These are phyloP conservation scores for Siderastrea siderea DNA, from an alignment of 92 coral and sea anemone species.

Conservation along the genomic window DNA sequence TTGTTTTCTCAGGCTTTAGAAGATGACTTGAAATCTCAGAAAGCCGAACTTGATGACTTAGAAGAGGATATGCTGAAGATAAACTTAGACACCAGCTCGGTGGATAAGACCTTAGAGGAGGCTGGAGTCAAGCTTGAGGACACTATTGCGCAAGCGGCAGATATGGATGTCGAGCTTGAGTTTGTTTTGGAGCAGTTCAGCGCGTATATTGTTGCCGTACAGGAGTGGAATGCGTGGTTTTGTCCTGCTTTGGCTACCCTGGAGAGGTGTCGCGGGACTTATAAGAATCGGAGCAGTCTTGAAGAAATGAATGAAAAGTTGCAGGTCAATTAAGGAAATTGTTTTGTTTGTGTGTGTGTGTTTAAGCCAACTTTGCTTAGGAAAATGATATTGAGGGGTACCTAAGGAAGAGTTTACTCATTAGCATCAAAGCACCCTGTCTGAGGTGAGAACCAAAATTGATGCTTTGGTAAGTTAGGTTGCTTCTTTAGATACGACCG, in stretches of 20 bases:
- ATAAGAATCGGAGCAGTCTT: conserved; percentile 68
- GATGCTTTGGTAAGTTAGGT: too few species aligned
- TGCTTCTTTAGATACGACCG: too few species aligned
- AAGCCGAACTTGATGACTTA: conserved; percentile 71
- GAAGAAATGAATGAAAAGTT: conserved; percentile 84
- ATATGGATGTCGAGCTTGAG: conserved; percentile 83
- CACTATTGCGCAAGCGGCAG: conserved; percentile 71
- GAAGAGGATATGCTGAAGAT: conserved; percentile 77
- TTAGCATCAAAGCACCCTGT: too few species aligned
- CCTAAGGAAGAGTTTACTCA: too few species aligned
- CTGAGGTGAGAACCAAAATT: too few species aligned
- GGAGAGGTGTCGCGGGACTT: conserved; percentile 75
- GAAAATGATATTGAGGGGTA: too few species aligned
- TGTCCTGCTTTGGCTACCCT: conserved; percentile 89
- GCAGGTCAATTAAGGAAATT: conserved; percentile 58
- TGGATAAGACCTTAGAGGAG: conserved; percentile 62
- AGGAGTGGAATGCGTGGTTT: conserved; percentile 98
- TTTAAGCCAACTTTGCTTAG: not conserved
- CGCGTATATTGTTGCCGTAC: conserved; percentile 84
- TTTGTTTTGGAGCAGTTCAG: conserved; percentile 87
- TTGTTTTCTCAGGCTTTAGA: conserved; percentile 57
- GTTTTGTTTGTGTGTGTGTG: too few species aligned
- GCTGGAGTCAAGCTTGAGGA: conserved; percentile 74
- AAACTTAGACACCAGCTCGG: conserved; percentile 49
- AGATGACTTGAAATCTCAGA: conserved; percentile 71